Conservation (phyloP, 2,888 invertebrate genomes). For the Enchytraeus crypticus region DNA sequence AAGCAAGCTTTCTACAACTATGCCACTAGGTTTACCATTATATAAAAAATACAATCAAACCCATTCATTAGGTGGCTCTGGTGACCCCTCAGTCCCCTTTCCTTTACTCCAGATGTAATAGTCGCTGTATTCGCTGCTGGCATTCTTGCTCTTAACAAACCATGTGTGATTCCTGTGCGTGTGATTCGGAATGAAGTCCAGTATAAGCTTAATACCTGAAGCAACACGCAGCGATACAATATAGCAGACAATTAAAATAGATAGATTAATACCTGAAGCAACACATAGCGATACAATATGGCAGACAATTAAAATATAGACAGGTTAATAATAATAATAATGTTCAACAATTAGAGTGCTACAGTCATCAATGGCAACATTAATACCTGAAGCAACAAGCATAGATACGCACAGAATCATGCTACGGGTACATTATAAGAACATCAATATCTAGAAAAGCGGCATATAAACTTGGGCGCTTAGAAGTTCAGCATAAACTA, state of each 20-base stretch:
- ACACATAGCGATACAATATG: too few species aligned
- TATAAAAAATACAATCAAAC: slow-evolving; percentile 27
- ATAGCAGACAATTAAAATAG: too few species aligned
- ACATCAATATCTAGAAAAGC: too few species aligned
- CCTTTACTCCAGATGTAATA: slow-evolving; percentile 67
- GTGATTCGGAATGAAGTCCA: slow-evolving; percentile 64
- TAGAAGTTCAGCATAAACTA: not conserved
- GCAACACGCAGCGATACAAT: not conserved
- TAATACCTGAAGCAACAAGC: too few species aligned
- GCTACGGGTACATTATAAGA: too few species aligned
- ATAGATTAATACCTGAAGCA: too few species aligned
- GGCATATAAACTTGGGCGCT: not conserved
- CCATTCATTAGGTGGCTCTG: slow-evolving; percentile 35
- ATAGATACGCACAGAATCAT: too few species aligned
- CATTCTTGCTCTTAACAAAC: slow-evolving; percentile 54
- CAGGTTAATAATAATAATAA: too few species aligned
- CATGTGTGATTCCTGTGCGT: slow-evolving; percentile 59
- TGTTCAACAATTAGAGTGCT: too few species aligned
- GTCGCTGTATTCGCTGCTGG: slow-evolving; percentile 52
- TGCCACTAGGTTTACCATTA: not conserved
- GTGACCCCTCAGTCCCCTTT: slow-evolving; percentile 8
- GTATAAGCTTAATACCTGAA: slow-evolving; percentile 56
- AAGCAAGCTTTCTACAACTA: not conserved
- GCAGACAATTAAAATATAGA: too few species aligned
- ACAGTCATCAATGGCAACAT: too few species aligned